Percentiles rank a stretch among this genome's conserved stretches.
These are phyloP conservation scores for Sarcophaga carnaria DNA, from an alignment of 2,888 invertebrate species.

Conservation along the genomic window DNA sequence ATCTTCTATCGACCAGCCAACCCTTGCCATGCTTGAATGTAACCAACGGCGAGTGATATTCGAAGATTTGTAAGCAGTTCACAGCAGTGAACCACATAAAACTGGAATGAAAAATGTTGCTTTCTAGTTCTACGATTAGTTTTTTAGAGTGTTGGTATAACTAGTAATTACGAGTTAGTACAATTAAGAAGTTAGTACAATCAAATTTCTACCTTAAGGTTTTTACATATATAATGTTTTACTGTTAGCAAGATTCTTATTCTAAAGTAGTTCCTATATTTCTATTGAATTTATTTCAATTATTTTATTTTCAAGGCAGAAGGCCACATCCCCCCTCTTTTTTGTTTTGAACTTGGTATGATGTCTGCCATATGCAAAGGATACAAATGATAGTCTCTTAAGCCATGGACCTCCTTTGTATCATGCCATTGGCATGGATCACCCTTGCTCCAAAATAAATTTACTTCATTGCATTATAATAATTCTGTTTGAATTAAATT, in stretches of 20 bases:
- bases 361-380: no score
- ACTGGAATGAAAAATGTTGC: slow-evolving; percentile 33
- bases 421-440: background rate
- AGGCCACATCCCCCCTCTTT: no score
- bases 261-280: background rate
- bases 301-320: no score
- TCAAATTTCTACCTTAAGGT: slow-evolving; percentile 1
- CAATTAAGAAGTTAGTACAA: background rate
- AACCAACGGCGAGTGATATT: slow-evolving; percentile 29
- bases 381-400: no score
- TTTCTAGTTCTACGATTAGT: slow-evolving; percentile 21
- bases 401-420: no score
- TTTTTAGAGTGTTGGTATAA: background rate
- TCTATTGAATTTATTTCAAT: no score
- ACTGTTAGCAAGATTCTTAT: slow-evolving; percentile 4
- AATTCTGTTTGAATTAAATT: background rate
- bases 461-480: background rate
- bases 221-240: slow-evolving; percentile 1
- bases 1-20: slow-evolving; percentile 24
- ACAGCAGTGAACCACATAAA: slow-evolving; percentile 30
- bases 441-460: background rate
- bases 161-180: background rate
- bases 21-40: slow-evolving; percentile 30
- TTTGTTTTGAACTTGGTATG: no score
- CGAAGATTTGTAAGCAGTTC: slow-evolving; percentile 28